Base-by-base conservation (phyloP, 2,113 vertebrate genomes). In the Rhinichthys klamathensis region DNA sequence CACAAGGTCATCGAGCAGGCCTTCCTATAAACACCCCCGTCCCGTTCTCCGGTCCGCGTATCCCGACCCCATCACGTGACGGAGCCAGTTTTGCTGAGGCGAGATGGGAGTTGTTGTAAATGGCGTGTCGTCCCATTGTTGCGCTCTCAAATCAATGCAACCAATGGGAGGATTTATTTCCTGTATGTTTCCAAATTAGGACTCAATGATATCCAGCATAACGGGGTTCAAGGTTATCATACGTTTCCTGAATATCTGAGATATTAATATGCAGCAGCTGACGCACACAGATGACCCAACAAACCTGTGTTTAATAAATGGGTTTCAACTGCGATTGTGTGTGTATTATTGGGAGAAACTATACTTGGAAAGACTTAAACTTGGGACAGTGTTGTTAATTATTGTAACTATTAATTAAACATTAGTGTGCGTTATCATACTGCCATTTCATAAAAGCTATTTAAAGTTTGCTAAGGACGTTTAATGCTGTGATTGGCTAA, bases 1-100 rank as follows among this genome's bases (percentile, higher is more conserved):
- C 92, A 93, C 91, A 93, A 94, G 95, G 95, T 96, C 94, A 95
- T 88, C 35, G 84, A 90, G 90, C 95, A 95, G 93, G 87, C 93
- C 90, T 95, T 95, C 94, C 94, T 94, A 91, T 92, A 94, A 86
- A 86, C 91, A 88, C 87, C 89, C 89, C 80, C 25, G 27, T 32
- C 23, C 86, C 87, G 6, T 69, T 80, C 86, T 88, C n/a, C 90
- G 86, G 83, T 56, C 85, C 51, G 84, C 87, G 89, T 81, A 91
- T 92, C 92, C 92, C 90, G 90, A 90, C 85, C 88, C 89, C 86
- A 91, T 90, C 92, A 91, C 90, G 92, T 94, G 93, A 90, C 92
- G 87, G 49, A 58, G 21, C n/a, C 6, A 13, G 60, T 54, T 61
- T 65, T 82, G 46, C 79, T 27, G 38, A 73, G 54, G 18, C 25